phyloP scores from a whole-genome alignment of 2,113 vertebrate species.

The Rhea pennata region DNA sequence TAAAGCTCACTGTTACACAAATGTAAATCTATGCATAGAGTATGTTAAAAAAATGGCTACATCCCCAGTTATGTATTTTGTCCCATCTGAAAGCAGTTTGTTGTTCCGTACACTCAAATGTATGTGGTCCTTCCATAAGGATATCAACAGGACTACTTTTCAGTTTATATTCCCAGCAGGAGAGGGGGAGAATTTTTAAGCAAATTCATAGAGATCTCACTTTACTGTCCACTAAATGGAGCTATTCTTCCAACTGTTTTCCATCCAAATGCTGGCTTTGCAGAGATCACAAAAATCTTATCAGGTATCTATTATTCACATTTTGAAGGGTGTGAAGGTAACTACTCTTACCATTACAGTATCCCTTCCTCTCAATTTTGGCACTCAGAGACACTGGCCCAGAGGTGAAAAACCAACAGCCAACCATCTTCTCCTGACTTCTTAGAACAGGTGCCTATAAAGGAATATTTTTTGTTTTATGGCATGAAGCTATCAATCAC shows the following conservation, averaged over 20 bases:
- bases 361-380: conserved; percentile 86
- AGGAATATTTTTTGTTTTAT: conserved; percentile 53
- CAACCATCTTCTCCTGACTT: conserved; percentile 85
- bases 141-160: not conserved
- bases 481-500: not conserved
- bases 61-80: not conserved
- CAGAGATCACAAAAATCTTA: not conserved
- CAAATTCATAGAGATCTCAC: not conserved
- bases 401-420: conserved; percentile 86
- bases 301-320: not conserved
- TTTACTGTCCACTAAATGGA: not conserved
- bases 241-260: not conserved
- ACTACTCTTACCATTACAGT: conserved; percentile 83
- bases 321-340: not conserved
- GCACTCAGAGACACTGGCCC: conserved; percentile 85
- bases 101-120: not conserved
- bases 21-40: not conserved
- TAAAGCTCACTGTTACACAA: not conserved
- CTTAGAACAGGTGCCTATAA: conserved; percentile 80
- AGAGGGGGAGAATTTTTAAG: not conserved
- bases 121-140: not conserved
- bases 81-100: not conserved
- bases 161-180: not conserved
- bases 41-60: not conserved
- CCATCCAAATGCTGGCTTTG: not conserved